A percentile compares a stretch with the other conserved stretches of the same genome.
Evolutionary conservation across 2,888 invertebrate genomes (phyloP).

Genomic region (Willowsia nigromaculata): DNA sequence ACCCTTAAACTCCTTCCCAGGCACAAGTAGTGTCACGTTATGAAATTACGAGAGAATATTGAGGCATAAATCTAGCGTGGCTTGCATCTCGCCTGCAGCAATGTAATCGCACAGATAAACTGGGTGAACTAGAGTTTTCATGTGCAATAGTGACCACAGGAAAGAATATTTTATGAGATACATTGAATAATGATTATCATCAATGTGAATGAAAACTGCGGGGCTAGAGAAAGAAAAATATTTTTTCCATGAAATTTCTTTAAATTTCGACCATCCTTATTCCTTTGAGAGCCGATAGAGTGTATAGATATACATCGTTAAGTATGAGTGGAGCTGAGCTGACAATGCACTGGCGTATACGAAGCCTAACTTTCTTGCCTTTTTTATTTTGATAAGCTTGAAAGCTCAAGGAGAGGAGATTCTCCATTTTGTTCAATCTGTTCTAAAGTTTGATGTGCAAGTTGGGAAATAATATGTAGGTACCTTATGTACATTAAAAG

Average conservation of each 20-base stretch:
- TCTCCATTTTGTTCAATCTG: no score
- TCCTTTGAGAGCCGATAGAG: no score
- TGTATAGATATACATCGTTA: no score
- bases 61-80: not conserved
- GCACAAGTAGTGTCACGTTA: not conserved
- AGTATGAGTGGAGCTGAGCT: no score
- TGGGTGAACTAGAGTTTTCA: not conserved
- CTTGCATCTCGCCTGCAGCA: constrained; percentile 5
- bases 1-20: not conserved
- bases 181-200: constrained; percentile 23
- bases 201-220: constrained; percentile 11
- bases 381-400: no score
- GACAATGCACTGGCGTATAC: no score
- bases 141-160: not conserved
- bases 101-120: not conserved
- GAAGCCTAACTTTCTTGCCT: no score
- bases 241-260: not conserved
- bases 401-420: no score
- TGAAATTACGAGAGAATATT: not conserved
- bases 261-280: no score
- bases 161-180: not conserved
- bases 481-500: not conserved
- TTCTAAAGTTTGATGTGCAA: no score
- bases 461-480: no score
- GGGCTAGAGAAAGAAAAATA: not conserved